A percentile compares a stretch with the other conserved stretches of the same genome.
Conservation (phyloP, 1,140 invertebrate genomes). For the Pseudomyrmex flavicornis region DNA sequence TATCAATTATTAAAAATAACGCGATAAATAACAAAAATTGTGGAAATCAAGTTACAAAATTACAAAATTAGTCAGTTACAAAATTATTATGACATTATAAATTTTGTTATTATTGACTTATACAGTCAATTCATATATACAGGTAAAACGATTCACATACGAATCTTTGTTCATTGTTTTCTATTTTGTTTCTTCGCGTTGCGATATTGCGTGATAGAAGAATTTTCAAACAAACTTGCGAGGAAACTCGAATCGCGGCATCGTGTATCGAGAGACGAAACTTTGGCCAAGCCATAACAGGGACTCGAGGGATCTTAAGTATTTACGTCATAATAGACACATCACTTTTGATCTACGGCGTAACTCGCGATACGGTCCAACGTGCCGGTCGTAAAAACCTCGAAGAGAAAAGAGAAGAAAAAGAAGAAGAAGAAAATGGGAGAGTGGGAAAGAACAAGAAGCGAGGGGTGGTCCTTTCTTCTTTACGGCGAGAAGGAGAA, state of each 20-base stretch:
- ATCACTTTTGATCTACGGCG: constrained; percentile 83
- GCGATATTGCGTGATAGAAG: neutral
- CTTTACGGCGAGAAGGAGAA: constrained; percentile 62
- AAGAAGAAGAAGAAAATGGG: constrained; percentile 70
- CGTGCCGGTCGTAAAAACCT: constrained; percentile 83
- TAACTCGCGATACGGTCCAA: constrained; percentile 77
- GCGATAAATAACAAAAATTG: no score
- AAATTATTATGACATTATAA: no score
- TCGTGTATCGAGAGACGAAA: constrained; percentile 40
- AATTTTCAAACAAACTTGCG: neutral
- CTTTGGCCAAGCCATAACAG: constrained; percentile 32
- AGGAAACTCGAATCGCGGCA: constrained; percentile 8
- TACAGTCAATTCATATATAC: no score
- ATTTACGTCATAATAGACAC: constrained; percentile 83
- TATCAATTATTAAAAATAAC: neutral
- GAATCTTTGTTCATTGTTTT: neutral
- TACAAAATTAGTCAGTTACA: no score
- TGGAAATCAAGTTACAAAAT: no score
- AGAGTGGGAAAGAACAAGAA: constrained; percentile 39
- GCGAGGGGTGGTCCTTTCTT: constrained; percentile 67
- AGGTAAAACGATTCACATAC: no score
- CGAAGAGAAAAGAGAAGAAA: constrained; percentile 73
- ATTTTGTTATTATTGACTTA: no score
- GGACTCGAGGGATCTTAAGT: constrained; percentile 73
- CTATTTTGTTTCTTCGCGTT: neutral